Conservation (phyloP, 2,888 invertebrate genomes). For the Helleia helle region DNA sequence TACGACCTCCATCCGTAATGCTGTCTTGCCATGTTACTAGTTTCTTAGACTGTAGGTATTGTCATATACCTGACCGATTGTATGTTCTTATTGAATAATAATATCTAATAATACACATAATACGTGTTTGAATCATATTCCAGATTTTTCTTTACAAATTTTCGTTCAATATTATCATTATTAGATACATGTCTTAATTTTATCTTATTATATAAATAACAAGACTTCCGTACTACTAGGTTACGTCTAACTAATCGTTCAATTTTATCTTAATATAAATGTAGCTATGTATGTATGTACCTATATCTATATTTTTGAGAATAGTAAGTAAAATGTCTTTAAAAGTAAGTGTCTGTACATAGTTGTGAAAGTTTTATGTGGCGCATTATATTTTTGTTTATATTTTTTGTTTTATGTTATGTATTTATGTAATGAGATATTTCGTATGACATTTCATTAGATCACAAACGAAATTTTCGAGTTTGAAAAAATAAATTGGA, state of each 20-base stretch:
- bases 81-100: constrained; percentile 17
- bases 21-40: constrained; percentile 71
- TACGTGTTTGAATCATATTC: constrained; percentile 3
- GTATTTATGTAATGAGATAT: constrained; percentile 62
- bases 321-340: constrained; percentile 60
- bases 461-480: constrained; percentile 30
- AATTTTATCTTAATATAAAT: constrained; percentile 55
- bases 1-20: constrained; percentile 67
- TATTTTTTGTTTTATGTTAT: constrained; percentile 60
- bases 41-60: constrained; percentile 57
- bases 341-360: constrained; percentile 64
- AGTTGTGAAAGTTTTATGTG: constrained; percentile 69
- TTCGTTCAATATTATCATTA: constrained; percentile 8
- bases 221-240: constrained; percentile 53
- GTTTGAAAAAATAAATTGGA: too few relatives aligned
- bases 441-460: constrained; percentile 37
- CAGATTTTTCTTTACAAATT: neutral
- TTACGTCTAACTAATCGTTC: constrained; percentile 45
- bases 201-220: constrained; percentile 24
- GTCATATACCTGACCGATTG: constrained; percentile 33
- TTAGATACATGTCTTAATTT: constrained; percentile 16
- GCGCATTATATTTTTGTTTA: constrained; percentile 62
- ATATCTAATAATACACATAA: neutral
- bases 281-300: constrained; percentile 67
- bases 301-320: constrained; percentile 69